Percentiles rank a stretch among this genome's conserved stretches.
These are phyloP conservation scores for Hemibagrus wyckioides DNA, from an alignment of 2,113 vertebrate species.

Conservation along the genomic window DNA sequence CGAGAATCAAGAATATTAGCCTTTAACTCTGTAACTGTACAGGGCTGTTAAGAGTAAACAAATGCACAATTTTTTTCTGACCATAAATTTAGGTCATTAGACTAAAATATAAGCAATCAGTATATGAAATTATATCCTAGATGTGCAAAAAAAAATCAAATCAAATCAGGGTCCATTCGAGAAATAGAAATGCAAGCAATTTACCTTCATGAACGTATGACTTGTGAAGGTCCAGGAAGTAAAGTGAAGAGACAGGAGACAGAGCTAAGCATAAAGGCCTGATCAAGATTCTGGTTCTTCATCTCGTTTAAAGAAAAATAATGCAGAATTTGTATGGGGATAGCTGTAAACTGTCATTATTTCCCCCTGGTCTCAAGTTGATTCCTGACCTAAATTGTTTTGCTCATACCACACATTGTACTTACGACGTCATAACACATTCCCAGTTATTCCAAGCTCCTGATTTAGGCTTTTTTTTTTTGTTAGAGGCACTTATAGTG, in stretches of 20 bases:
- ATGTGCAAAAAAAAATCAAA: background rate
- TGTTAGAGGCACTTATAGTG: background rate
- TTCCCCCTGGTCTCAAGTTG: background rate
- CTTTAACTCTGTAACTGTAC: background rate
- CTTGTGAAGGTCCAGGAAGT: background rate
- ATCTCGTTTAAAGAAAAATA: background rate
- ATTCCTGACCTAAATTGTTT: background rate
- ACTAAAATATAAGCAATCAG: background rate
- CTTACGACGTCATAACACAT: background rate
- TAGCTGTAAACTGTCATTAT: background rate
- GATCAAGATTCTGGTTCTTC: background rate
- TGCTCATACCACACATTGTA: background rate
- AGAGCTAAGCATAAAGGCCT: background rate
- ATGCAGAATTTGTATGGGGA: background rate
- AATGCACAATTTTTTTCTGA: background rate
- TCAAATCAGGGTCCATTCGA: background rate
- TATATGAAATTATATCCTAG: background rate
- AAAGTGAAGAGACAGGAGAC: background rate
- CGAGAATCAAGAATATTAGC: background rate
- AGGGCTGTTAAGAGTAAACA: background rate
- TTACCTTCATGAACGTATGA: background rate
- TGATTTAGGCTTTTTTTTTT: background rate
- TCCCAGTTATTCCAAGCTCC: background rate
- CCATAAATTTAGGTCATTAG: background rate
- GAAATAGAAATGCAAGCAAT: background rate